A percentile compares a stretch with the other conserved stretches of the same genome.
Evolutionary conservation across 2,797 vertebrate species (phyloP).

Genomic region (Falco berigora): DNA sequence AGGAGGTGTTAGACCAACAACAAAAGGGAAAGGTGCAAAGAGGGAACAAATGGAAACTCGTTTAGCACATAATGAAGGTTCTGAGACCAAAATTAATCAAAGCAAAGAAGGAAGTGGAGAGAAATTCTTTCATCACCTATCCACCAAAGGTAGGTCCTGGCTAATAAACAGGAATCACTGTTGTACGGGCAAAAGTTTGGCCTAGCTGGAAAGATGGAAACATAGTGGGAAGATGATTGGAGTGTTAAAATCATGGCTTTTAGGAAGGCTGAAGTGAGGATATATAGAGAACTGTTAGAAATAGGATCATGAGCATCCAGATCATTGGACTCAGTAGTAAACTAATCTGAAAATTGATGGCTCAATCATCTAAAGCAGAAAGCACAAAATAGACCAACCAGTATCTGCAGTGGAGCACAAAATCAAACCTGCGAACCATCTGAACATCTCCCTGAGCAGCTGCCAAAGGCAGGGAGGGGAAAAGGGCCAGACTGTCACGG

Average conservation of each 20-base stretch:
- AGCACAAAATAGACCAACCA: background rate
- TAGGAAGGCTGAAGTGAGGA: background rate
- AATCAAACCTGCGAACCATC: constrained; percentile 30
- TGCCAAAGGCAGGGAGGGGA: background rate
- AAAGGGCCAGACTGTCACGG: background rate
- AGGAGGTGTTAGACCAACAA: constrained; percentile 51
- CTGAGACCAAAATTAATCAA: constrained; percentile 47
- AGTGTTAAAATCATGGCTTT: background rate
- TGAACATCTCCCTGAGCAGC: background rate
- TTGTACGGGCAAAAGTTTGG: background rate
- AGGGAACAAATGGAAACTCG: constrained; percentile 59
- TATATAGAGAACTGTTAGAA: background rate
- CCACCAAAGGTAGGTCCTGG: background rate
- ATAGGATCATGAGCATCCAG: background rate
- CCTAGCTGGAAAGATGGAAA: background rate
- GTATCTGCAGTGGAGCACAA: constrained; percentile 15
- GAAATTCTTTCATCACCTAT: background rate
- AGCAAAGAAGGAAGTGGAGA: constrained; percentile 37
- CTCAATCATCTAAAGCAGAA: constrained; percentile 18
- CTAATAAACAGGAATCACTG: background rate
- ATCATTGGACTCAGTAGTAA: background rate
- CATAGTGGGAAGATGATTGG: background rate
- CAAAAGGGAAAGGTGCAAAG: constrained; percentile 64
- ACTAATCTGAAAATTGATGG: constrained; percentile 17
- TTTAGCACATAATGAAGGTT: constrained; percentile 45